phyloP scores from a whole-genome alignment of 2,888 invertebrate species.

The Sarcophaga rosellei region DNA sequence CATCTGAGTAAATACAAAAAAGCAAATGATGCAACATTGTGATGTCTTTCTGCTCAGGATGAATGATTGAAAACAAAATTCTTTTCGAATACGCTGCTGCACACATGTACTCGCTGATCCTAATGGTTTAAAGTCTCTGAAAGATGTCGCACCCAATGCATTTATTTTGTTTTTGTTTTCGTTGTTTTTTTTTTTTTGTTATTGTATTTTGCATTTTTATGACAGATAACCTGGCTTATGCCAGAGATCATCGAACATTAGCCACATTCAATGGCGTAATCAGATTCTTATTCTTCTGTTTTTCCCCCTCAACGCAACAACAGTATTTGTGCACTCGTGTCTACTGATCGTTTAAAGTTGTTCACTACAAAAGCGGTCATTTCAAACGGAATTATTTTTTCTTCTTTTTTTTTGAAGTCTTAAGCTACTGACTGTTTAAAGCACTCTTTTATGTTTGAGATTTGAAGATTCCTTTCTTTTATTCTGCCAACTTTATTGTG shows the following conservation, averaged over 20 bases:
- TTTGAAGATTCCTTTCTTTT: constrained; percentile 20
- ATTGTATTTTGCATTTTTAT: constrained; percentile 18
- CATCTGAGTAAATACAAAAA: constrained; percentile 40
- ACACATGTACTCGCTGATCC: constrained; percentile 33
- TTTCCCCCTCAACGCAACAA: neutral
- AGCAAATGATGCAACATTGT: neutral
- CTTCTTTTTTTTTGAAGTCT: neutral
- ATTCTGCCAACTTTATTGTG: constrained; percentile 26
- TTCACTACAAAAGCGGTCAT: constrained; percentile 61
- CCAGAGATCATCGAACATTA: constrained; percentile 69
- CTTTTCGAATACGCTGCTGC: neutral
- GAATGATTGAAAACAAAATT: constrained; percentile 59
- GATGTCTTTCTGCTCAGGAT: constrained; percentile 30
- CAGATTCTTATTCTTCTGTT: constrained; percentile 52
- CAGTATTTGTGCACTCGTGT: constrained; percentile 22
- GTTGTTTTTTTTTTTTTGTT: constrained; percentile 9
- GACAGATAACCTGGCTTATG: constrained; percentile 67
- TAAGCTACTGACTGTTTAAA: constrained; percentile 28
- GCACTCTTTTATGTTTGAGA: constrained; percentile 40
- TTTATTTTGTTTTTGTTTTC: neutral
- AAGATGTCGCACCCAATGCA: constrained; percentile 64
- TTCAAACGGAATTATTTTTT: constrained; percentile 52
- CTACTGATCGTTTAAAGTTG: constrained; percentile 5
- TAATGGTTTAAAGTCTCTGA: constrained; percentile 40
- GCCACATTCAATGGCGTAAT: constrained; percentile 63